Conservation (phyloP, 2,888 invertebrate genomes). For the Stenolophus ochropezus region DNA sequence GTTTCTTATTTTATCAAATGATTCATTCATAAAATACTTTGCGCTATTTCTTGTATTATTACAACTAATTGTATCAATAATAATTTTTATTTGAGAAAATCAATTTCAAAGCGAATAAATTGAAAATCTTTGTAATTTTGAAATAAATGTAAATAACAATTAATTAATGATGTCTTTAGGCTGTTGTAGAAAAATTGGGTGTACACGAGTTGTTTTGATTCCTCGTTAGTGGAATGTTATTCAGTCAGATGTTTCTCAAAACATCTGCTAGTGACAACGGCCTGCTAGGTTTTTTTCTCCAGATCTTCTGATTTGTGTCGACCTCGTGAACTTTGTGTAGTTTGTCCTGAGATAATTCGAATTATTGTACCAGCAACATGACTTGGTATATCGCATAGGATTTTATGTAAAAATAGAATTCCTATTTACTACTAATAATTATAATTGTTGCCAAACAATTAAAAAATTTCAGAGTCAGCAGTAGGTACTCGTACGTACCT, state of each 20-base stretch:
- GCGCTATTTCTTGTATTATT: too few relatives aligned
- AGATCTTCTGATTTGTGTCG: constrained; percentile 54
- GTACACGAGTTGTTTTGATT: constrained; percentile 33
- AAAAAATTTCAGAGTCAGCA: too few relatives aligned
- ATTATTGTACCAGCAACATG: not conserved
- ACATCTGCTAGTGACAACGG: constrained; percentile 58
- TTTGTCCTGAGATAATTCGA: constrained; percentile 54
- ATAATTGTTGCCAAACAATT: too few relatives aligned
- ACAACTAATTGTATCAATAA: too few relatives aligned
- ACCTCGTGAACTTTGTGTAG: constrained; percentile 58
- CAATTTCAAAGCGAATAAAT: too few relatives aligned
- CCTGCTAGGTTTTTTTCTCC: constrained; percentile 46
- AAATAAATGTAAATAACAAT: too few relatives aligned
- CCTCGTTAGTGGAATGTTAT: constrained; percentile 38
- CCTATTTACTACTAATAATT: too few relatives aligned
- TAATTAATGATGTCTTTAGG: too few relatives aligned
- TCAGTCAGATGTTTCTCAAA: constrained; percentile 50
- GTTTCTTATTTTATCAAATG: not conserved
- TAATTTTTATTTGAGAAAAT: too few relatives aligned
- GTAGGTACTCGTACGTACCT: too few relatives aligned
- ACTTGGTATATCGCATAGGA: not conserved
- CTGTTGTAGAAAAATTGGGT: too few relatives aligned
- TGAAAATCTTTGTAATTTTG: too few relatives aligned
- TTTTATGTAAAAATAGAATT: not conserved
- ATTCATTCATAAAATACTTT: not conserved